Percentiles rank a stretch among this genome's conserved stretches.
Evolutionary conservation across 2,797 vertebrate species (phyloP).

Genomic region (Sparus aurata): DNA sequence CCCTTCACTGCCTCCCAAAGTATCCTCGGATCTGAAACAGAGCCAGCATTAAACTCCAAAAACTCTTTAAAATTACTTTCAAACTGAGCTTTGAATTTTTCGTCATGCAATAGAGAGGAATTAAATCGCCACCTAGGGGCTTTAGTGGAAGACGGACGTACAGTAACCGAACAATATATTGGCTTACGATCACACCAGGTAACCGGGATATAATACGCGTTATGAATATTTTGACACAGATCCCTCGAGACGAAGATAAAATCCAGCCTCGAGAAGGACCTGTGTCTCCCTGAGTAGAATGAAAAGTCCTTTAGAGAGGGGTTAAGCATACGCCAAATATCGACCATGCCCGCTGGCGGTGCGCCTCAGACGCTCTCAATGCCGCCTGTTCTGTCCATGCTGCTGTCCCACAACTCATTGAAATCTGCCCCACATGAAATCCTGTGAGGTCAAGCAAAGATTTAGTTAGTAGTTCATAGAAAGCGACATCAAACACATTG

Average conservation of each 20-base stretch:
- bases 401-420: not conserved
- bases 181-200: not conserved
- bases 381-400: not conserved
- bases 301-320: slow-evolving; percentile 7
- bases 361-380: not conserved
- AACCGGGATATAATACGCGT: not conserved
- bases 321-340: slow-evolving; percentile 9
- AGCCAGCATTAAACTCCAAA: slow-evolving; percentile 2
- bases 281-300: slow-evolving; percentile 7
- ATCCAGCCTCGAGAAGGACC: not conserved
- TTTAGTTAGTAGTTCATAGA: not conserved
- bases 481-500: not conserved
- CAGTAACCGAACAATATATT: not conserved
- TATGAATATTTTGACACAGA: not conserved
- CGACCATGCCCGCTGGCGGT: not conserved
- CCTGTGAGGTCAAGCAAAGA: not conserved
- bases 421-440: slow-evolving; percentile 1
- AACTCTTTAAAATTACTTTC: not conserved
- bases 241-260: slow-evolving; percentile 1
- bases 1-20: not conserved
- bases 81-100: not conserved
- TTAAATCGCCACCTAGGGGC: not conserved
- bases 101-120: not conserved
- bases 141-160: not conserved
- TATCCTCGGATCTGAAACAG: not conserved